A percentile compares a stretch with the other conserved stretches of the same genome.
Evolutionary conservation across 2,113 vertebrate species (phyloP).

Genomic region (Oncorhynchus gorbuscha): DNA sequence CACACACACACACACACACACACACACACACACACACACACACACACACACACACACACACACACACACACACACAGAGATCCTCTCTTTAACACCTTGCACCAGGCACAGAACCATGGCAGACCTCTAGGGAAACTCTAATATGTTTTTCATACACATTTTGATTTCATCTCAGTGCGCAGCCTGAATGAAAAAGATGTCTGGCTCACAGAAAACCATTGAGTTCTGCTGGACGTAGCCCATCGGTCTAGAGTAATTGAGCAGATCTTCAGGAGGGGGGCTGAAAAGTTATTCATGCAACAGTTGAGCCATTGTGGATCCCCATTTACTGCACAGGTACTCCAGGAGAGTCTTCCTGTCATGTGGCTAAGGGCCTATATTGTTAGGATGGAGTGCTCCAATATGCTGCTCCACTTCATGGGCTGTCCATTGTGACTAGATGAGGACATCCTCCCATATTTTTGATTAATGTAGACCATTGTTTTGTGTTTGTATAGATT

Average conservation of each 20-base stretch:
- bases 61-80: slow-evolving; percentile 66
- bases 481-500: not conserved
- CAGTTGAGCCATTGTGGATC: slow-evolving; percentile 81
- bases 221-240: slow-evolving; percentile 84
- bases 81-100: slow-evolving; percentile 82
- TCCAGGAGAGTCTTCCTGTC: slow-evolving; percentile 73
- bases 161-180: slow-evolving; percentile 86
- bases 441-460: not conserved
- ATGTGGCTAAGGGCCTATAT: slow-evolving; percentile 72
- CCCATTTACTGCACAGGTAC: slow-evolving; percentile 64
- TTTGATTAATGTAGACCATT: not conserved
- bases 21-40: too few species aligned
- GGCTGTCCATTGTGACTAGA: not conserved
- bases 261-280: slow-evolving; percentile 67
- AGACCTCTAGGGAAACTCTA: slow-evolving; percentile 79
- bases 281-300: slow-evolving; percentile 72
- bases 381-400: slow-evolving; percentile 17
- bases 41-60: slow-evolving; percentile 34
- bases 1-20: slow-evolving; percentile 30
- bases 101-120: slow-evolving; percentile 80
- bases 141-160: slow-evolving; percentile 94
- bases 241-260: slow-evolving; percentile 87
- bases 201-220: slow-evolving; percentile 88
- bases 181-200: slow-evolving; percentile 83
- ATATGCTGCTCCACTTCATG: not conserved